phyloP scores from a whole-genome alignment of 2,888 invertebrate species.

The Sacculina carcini region DNA sequence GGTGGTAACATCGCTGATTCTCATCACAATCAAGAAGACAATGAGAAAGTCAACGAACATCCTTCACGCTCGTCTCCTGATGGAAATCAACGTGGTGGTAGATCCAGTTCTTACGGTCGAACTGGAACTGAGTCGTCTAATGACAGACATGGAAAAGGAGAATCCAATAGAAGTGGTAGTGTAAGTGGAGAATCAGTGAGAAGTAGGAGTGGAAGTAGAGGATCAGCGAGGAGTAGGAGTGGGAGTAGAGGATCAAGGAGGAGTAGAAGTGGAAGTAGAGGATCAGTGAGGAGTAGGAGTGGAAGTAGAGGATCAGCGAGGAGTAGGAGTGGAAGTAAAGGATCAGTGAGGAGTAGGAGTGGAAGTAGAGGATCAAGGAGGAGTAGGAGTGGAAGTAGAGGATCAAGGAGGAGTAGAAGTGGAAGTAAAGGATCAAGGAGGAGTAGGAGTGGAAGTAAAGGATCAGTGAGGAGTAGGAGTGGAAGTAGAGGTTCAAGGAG shows the following conservation, averaged over 20 bases:
- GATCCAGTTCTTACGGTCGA: too few relatives aligned
- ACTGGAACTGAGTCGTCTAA: too few relatives aligned
- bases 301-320: constrained; percentile 6
- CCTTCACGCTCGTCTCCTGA: too few relatives aligned
- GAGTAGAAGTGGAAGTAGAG: constrained; percentile 2
- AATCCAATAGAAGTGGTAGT: neutral
- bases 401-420: neutral
- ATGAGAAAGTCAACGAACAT: too few relatives aligned
- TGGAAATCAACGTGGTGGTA: too few relatives aligned
- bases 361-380: neutral
- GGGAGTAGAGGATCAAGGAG: too few relatives aligned
- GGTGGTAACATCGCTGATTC: neutral
- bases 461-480: constrained; percentile 2
- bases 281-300: constrained; percentile 6
- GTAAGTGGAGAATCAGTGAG: neutral
- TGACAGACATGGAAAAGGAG: too few relatives aligned
- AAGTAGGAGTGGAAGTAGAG: neutral
- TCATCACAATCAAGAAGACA: neutral
- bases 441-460: neutral
- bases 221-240: too few relatives aligned
- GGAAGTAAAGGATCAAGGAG: constrained; percentile 1
- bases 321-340: constrained; percentile 6
- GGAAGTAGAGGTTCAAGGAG: constrained; percentile 2
- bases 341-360: constrained; percentile 4
- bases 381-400: neutral